Conservation (phyloP, 1,140 invertebrate species). For the Maconellicoccus hirsutus region DNA sequence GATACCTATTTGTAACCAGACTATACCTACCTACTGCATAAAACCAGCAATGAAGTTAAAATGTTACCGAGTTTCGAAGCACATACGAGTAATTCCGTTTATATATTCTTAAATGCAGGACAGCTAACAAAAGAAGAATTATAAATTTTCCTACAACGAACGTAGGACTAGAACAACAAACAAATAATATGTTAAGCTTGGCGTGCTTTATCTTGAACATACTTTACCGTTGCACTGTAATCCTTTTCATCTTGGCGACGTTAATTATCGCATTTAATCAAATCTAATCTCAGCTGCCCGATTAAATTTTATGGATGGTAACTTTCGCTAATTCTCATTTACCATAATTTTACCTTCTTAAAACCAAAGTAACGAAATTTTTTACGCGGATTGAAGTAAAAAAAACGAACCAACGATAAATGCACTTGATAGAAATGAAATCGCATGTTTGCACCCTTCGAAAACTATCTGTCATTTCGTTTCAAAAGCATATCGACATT, state of each 20-base stretch:
- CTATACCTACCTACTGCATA: too few relatives aligned
- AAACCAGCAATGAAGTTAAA: too few relatives aligned
- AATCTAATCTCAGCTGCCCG: not conserved
- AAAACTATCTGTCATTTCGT: not conserved
- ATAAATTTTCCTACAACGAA: not conserved
- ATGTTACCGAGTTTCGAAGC: too few relatives aligned
- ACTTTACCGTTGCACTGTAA: not conserved
- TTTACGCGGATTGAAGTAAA: too few relatives aligned
- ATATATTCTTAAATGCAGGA: not conserved
- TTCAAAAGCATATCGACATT: not conserved
- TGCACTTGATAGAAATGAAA: too few relatives aligned
- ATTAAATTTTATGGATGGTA: not conserved
- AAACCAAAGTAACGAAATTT: too few relatives aligned
- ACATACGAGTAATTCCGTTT: not conserved
- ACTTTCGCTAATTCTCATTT: not conserved
- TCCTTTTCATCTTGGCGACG: conserved; percentile 7
- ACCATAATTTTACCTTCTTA: too few relatives aligned
- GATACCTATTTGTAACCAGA: too few relatives aligned
- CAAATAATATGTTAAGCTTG: conserved; percentile 9
- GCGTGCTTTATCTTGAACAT: conserved; percentile 8
- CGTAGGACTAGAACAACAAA: not conserved
- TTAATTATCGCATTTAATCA: conserved; percentile 5
- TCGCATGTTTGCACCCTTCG: not conserved
- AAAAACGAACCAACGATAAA: too few relatives aligned
- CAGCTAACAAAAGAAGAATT: not conserved